Conservation (phyloP, 2,888 invertebrate genomes). For the Eubasilissa splendida region DNA sequence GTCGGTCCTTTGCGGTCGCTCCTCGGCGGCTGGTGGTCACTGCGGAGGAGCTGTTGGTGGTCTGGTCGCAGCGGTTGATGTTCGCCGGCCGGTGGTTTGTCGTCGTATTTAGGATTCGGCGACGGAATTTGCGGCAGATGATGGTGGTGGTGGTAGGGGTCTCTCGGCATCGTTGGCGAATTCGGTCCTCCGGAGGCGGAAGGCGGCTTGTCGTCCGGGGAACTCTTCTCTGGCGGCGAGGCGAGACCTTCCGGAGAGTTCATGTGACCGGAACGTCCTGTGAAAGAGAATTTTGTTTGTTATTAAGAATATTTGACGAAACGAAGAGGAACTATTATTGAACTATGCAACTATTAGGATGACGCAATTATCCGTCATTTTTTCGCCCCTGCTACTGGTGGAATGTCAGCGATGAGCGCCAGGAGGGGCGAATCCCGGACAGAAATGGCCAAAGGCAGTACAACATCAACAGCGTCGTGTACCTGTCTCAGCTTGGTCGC, state of each 20-base stretch:
- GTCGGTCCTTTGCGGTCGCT: constrained; percentile 62
- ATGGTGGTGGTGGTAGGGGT: constrained; percentile 39
- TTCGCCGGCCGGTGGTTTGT: constrained; percentile 15
- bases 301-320: background rate
- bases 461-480: too few relatives aligned
- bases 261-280: constrained; percentile 69
- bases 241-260: constrained; percentile 69
- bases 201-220: constrained; percentile 65
- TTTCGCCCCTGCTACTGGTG: too few relatives aligned
- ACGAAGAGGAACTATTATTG: too few relatives aligned
- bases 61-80: constrained; percentile 1
- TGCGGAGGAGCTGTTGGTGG: constrained; percentile 61
- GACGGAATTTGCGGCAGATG: constrained; percentile 25
- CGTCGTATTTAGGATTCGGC: constrained; percentile 39
- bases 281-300: background rate
- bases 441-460: too few relatives aligned
- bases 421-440: too few relatives aligned
- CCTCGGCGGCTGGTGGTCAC: constrained; percentile 56
- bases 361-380: too few relatives aligned
- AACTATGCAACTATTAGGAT: too few relatives aligned
- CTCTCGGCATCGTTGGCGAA: constrained; percentile 46
- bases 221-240: constrained; percentile 68
- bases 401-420: too few relatives aligned
- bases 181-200: constrained; percentile 66
- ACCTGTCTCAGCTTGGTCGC: too few relatives aligned